Evolutionary conservation across 1,140 invertebrate genomes (phyloP).

Genomic region (Drosophila orena): DNA sequence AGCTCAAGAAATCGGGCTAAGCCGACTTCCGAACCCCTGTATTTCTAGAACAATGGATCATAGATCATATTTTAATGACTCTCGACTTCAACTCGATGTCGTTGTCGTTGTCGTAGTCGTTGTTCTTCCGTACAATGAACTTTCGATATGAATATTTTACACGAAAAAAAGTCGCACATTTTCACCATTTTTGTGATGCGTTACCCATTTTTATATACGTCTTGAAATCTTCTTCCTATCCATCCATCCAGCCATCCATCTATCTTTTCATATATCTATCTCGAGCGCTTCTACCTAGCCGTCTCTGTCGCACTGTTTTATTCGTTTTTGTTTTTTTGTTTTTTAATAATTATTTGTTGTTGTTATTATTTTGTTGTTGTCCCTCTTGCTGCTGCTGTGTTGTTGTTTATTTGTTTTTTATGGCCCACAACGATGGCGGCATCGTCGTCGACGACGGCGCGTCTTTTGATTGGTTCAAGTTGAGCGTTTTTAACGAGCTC

Average conservation of each 20-base stretch:
- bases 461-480: conserved; percentile 82
- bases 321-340: not conserved
- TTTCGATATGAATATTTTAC: conserved; percentile 67
- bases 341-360: conserved; percentile 59
- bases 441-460: conserved; percentile 56
- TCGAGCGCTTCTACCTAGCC: not conserved
- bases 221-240: conserved; percentile 46
- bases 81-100: conserved; percentile 26
- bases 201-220: conserved; percentile 53
- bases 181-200: conserved; percentile 52
- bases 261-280: not conserved
- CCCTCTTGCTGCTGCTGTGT: conserved; percentile 5
- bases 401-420: conserved; percentile 67
- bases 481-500: conserved; percentile 79
- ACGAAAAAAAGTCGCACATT: conserved; percentile 45
- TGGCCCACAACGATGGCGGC: conserved; percentile 57
- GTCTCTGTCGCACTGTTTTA: conserved; percentile 24
- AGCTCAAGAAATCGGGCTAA: conserved; percentile 13
- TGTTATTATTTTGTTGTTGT: conserved; percentile 5
- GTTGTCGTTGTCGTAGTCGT: conserved; percentile 27
- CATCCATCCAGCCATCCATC: not conserved
- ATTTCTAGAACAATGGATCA: conserved; percentile 78
- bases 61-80: conserved; percentile 81
- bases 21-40: conserved; percentile 18
- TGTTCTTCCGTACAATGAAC: conserved; percentile 71